phyloP scores from a whole-genome alignment of 2,888 invertebrate species.

The Conomelus anceps region DNA sequence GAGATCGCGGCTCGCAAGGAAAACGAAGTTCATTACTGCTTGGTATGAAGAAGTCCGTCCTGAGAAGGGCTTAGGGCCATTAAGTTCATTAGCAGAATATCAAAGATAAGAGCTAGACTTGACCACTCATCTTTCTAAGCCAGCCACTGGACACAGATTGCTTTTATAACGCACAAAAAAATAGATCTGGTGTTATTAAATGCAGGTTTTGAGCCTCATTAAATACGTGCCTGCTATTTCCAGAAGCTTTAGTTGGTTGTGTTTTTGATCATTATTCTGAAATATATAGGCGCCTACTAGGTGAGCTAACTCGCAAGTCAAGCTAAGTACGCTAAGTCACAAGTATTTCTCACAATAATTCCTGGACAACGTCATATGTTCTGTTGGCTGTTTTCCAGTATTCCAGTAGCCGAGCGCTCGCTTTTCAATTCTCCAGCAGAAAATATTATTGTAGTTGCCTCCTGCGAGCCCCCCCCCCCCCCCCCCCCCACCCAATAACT shows the following conservation, averaged over 20 bases:
- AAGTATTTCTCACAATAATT: not conserved
- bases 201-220: not conserved
- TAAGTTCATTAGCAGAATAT: not conserved
- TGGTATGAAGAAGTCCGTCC: not conserved
- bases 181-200: not conserved
- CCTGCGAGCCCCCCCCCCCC: no score
- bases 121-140: not conserved
- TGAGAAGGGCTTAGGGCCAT: not conserved
- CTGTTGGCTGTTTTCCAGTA: not conserved
- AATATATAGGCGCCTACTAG: not conserved
- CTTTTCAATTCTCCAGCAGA: not conserved
- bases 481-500: no score
- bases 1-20: not conserved
- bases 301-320: no score
- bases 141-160: not conserved
- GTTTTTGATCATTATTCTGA: not conserved
- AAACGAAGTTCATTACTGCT: not conserved
- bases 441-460: not conserved
- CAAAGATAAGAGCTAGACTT: not conserved
- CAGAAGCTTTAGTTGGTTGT: no score
- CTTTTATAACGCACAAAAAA: not conserved
- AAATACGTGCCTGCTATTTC: not conserved
- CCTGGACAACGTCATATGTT: not conserved
- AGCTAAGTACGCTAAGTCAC: not conserved
- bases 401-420: not conserved